Base-by-base conservation (phyloP, 2,113 vertebrate genomes). In the Myiopsitta monachus region DNA sequence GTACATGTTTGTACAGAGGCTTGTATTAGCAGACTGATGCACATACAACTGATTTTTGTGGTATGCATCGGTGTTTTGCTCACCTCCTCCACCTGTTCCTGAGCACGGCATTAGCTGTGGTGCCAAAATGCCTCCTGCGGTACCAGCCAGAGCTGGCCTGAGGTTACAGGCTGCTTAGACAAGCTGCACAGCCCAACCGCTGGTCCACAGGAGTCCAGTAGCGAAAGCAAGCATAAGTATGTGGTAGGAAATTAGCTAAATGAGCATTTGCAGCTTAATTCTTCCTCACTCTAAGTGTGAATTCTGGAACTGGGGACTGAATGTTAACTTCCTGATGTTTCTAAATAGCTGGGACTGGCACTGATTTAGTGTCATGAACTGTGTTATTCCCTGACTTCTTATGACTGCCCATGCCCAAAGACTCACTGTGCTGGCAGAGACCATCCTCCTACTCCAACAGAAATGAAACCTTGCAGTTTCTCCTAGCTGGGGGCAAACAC, bases 391-490 rank as follows among this genome's bases (percentile, higher is more conserved):
- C 12, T 3, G 52, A 19, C 13, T 47, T 52, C 26, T 4, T 3
- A 27, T 1, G 30, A 46, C 51, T 1, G 4, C 36, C 10, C 2
- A 0, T 15, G 30, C 46, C 47, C 2, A 1, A 28, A 57, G 19
- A 26, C 31, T 33, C 4, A 5, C 49, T n/a, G 5, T 33, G 78
- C 43, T 1, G 5, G 61, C 21, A 26, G 13, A 49, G 24, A 41
- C 51, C 3, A 1, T 1, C 2, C 30, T 31, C 8, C 33, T 51
- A 10, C 51, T 72, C 51, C 52, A 26, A 41, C 5, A 41, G n/a
- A 41, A 74, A 47, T 11, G 2, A 47, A 62, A 38, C 18, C 31
- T 38, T 68, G 67, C 39, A 0, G 1, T 47, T 61, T 38, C 52
- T 46, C 36, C 36, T 36, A 21, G 28, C 18, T 46, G 5, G 21